Evolutionary conservation across 2,797 vertebrate species (phyloP).

Genomic region (Arnoldichthys spilopterus): DNA sequence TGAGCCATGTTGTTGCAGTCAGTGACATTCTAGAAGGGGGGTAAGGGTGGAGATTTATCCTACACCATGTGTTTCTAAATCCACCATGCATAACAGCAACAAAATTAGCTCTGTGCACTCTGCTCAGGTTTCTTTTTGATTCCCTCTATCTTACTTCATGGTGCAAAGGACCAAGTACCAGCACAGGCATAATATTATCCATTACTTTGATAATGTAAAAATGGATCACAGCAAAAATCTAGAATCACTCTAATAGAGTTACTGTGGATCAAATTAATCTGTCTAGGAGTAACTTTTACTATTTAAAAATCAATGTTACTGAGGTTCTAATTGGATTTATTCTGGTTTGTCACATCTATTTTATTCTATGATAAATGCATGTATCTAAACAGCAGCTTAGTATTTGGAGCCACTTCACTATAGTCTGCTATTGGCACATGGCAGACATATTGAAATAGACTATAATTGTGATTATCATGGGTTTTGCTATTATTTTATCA

Average conservation of each 20-base stretch:
- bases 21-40: slow-evolving; percentile 17
- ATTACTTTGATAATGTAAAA: not conserved
- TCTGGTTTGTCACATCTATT: not conserved
- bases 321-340: not conserved
- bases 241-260: not conserved
- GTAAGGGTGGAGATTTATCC: slow-evolving; percentile 60
- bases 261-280: not conserved
- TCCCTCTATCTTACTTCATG: slow-evolving; percentile 9
- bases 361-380: not conserved
- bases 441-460: not conserved
- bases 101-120: slow-evolving; percentile 73
- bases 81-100: slow-evolving; percentile 46
- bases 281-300: not conserved
- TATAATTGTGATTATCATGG: too few species aligned
- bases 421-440: not conserved
- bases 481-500: too few species aligned
- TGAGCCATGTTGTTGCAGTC: slow-evolving; percentile 15
- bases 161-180: slow-evolving; percentile 9
- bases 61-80: slow-evolving; percentile 67
- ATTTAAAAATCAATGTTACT: not conserved
- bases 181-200: not conserved
- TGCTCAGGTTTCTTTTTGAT: slow-evolving; percentile 57
- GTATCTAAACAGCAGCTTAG: not conserved
- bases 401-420: not conserved
- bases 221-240: not conserved